Evolutionary conservation across 1,140 invertebrate species (phyloP), one percentile per base, ranked within the genome.

Genomic region (Cepaea nemoralis): DNA sequence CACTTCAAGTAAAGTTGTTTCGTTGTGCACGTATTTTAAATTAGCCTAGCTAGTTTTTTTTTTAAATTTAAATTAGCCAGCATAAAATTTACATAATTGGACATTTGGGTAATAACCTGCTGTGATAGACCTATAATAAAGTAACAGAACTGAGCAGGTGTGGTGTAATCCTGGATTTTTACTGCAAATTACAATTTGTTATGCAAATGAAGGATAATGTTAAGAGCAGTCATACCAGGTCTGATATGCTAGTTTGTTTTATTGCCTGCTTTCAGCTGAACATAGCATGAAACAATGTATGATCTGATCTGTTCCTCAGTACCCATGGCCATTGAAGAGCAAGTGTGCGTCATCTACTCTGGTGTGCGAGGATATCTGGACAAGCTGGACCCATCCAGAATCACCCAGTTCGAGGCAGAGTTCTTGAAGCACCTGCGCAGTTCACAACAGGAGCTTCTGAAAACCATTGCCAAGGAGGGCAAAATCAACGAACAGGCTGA

Each of bases 281-380:
- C 6, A 55, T 55, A 6, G 22, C 22, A 55, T 22, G 8, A 22
- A 22, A 12, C n/a, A 5, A 12, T 55, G 24, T 24, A 22, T 22
- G n/a, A 63, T 31, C 45, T 19, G 19, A 12, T 48, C 19, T 48
- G 8, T 10, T 63, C 22, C 59, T 83, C 87, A 95, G 97, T 99
- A 86, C 99, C 99, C 84, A 99, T 99, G 98, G 96, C 98, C 87
- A 99, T 99, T 94, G 99, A 99, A 93, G 98, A 99, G 92, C 99
- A 99, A 94, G 97, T 99, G 82, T 96, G 97, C 84, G 97, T 99
- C 86, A 99, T 99, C 92, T 99, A 99, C 93, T 99, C 98, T 91
- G 99, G 99, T 94, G 99, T 99, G 84, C 94, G 98, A 91, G 99
- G 99, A 87, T 95, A 99, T 92, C 94, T 99, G 83, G 99, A 99